Conservation (phyloP, 2,797 vertebrate species). For the Australoheros facetus region DNA sequence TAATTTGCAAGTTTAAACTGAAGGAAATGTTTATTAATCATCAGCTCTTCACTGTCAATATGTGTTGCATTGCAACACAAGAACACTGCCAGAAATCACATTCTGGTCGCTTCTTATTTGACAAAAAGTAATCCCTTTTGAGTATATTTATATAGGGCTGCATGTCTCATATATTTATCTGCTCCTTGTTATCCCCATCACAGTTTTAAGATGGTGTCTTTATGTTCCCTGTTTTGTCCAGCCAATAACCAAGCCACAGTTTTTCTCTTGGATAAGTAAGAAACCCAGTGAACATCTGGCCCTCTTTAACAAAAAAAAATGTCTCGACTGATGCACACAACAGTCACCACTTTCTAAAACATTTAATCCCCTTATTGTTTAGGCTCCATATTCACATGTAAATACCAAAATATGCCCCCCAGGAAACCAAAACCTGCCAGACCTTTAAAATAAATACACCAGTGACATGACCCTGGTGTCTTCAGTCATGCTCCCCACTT, state of each 20-base stretch:
- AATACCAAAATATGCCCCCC: neutral
- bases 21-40: neutral
- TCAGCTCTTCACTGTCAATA: neutral
- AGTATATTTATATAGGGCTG: neutral
- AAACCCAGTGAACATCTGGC: neutral
- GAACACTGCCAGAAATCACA: neutral
- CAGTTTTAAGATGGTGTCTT: neutral
- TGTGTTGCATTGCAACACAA: neutral
- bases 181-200: too few relatives aligned
- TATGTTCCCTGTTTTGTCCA: neutral
- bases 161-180: neutral
- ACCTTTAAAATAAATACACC: neutral
- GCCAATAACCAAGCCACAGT: neutral
- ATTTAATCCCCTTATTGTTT: neutral
- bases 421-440: neutral
- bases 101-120: neutral
- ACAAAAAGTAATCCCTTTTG: neutral
- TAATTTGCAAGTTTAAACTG: neutral
- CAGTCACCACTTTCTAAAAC: neutral
- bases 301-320: neutral
- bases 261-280: neutral
- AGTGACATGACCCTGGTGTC: constrained; percentile 39
- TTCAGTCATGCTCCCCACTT: constrained; percentile 3
- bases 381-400: constrained; percentile 6
- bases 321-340: neutral